Evolutionary conservation across 2,113 vertebrate species (phyloP).

Genomic region (Toxostoma redivivum): DNA sequence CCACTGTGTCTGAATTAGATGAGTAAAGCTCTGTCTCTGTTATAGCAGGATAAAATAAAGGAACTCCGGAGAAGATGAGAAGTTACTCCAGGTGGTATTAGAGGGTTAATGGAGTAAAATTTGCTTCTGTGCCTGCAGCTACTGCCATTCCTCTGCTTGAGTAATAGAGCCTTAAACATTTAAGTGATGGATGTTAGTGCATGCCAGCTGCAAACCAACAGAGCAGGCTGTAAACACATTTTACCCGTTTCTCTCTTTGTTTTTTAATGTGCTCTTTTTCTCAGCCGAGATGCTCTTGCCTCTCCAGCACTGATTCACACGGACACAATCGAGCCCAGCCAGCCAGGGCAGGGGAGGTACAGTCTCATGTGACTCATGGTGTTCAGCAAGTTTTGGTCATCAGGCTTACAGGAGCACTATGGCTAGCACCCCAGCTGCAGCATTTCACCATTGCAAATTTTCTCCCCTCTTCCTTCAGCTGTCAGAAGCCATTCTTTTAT

Average conservation of each 20-base stretch:
- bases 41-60: not conserved
- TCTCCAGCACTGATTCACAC: not conserved
- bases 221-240: constrained; percentile 49
- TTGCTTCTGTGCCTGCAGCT: constrained; percentile 44
- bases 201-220: constrained; percentile 36
- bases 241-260: not conserved
- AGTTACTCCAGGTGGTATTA: constrained; percentile 25
- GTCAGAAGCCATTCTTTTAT: not conserved
- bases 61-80: not conserved
- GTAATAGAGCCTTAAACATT: constrained; percentile 52
- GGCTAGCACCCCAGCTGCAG: not conserved
- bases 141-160: constrained; percentile 40
- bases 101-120: constrained; percentile 55
- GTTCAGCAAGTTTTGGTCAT: not conserved
- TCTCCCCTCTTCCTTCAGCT: not conserved
- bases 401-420: not conserved
- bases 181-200: constrained; percentile 41
- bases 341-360: not conserved
- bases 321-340: not conserved
- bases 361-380: not conserved
- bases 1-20: not conserved
- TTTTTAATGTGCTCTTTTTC: constrained; percentile 20
- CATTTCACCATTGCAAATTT: not conserved
- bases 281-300: not conserved
- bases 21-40: not conserved